A percentile compares a stretch with the other conserved stretches of the same genome.
These are phyloP conservation scores for Melanotaenia maccullochi DNA, from an alignment of 2,797 vertebrate genomes.

Conservation along the genomic window DNA sequence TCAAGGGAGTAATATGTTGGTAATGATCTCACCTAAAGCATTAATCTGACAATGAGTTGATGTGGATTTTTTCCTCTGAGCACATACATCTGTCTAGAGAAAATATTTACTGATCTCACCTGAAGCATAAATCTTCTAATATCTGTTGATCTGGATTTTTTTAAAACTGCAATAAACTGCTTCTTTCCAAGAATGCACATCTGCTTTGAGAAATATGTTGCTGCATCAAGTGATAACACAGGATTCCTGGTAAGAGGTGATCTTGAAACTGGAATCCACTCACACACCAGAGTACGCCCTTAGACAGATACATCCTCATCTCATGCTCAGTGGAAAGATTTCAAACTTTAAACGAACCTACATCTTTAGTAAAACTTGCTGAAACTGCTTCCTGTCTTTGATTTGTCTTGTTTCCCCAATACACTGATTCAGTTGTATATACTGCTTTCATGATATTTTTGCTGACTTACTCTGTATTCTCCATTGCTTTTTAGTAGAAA, in stretches of 20 bases:
- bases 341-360: neutral
- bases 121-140: constrained; percentile 24
- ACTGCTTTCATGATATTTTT: neutral
- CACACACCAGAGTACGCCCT: neutral
- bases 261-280: neutral
- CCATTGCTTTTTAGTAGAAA: neutral
- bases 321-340: neutral
- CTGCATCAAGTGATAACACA: constrained; percentile 7
- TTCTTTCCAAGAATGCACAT: constrained; percentile 28
- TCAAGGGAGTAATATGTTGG: neutral
- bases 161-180: constrained; percentile 10
- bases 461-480: neutral
- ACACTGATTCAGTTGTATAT: neutral
- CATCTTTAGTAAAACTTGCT: neutral
- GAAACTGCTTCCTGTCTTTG: neutral
- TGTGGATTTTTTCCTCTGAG: constrained; percentile 20
- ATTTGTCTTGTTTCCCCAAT: neutral
- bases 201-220: constrained; percentile 33
- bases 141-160: constrained; percentile 19
- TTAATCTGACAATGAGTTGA: constrained; percentile 19
- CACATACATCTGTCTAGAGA: constrained; percentile 27
- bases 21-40: constrained; percentile 36
- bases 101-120: constrained; percentile 25
- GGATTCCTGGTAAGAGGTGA: constrained; percentile 5
- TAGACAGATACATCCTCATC: neutral